Evolutionary conservation across 2,888 invertebrate genomes (phyloP), one percentile per base, ranked within the genome.

Genomic region (Anticlea derivata): DNA sequence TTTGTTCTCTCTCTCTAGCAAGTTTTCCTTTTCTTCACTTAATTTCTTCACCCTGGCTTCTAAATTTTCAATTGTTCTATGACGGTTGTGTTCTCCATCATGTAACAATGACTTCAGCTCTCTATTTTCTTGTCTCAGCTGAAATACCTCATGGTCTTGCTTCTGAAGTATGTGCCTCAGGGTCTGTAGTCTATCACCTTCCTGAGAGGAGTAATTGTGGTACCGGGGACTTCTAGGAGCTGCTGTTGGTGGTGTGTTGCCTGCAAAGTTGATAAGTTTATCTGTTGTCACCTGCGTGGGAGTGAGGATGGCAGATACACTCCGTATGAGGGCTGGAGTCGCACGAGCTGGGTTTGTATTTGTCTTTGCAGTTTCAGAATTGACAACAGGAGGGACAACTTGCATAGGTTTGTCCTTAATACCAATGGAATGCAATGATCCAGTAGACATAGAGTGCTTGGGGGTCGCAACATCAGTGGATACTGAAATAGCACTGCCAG

Each of bases 241-340:
- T 44, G 85, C 83, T 8, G 73, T 75, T 0, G 88, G 88, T 2
- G 88, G 86, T 29, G 88, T 85, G 49, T 58, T 79, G 0, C 83
- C 86, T 8, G 85, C 75, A 56, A 88, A 74, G 54, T 74, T 84
- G n/a, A 89, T 84, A 1, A 90, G 76, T 52, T 80, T 77, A 5
- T 89, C 89, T 52, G 87, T 89, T 6, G 79, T 79, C 6, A 87
- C 87, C 50, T 78, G 77, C 27, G 81, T 78, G 1, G 88, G 86
- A 7, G 86, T 76, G 7, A 90, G 69, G 17, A 90, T 88, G 8
- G 86, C 89, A 35, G 89, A 90, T 7, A 83, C 77, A 75, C 89
- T 90, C 10, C 88, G 78, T 10, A 83, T 74, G n/a, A 90, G 66
- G 2, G 70, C 73, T 22, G 86, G 86, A n/a, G 79, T 78, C 6